These are phyloP conservation scores for Leucania comma DNA, from an alignment of 2,888 invertebrate genomes.

Conservation along the genomic window DNA sequence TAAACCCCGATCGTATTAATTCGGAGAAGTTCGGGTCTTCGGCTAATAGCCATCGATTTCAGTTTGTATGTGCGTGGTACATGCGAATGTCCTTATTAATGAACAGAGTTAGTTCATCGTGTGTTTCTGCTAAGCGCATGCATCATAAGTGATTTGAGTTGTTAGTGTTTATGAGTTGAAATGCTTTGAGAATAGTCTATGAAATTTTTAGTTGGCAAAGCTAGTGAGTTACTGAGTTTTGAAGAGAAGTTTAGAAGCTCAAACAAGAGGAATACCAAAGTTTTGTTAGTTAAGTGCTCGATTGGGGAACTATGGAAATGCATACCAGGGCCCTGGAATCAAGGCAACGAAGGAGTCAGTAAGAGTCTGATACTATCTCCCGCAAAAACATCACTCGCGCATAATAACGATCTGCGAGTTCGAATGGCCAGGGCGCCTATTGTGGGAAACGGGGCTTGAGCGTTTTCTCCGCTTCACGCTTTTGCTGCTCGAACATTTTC, in stretches of 20 bases:
- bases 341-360: too few relatives aligned
- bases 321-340: too few relatives aligned
- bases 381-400: too few relatives aligned
- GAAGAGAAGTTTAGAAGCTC: too few relatives aligned
- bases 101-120: constrained; percentile 24
- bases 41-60: constrained; percentile 51
- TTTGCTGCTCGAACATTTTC: too few relatives aligned
- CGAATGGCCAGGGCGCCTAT: too few relatives aligned
- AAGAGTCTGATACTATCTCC: too few relatives aligned
- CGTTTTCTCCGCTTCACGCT: too few relatives aligned
- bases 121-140: constrained; percentile 24
- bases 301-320: too few relatives aligned
- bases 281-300: neutral
- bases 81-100: constrained; percentile 44
- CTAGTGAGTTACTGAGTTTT: neutral
- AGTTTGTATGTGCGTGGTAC: constrained; percentile 29
- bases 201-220: constrained; percentile 6
- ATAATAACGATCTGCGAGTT: too few relatives aligned
- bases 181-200: neutral
- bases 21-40: constrained; percentile 36
- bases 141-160: constrained; percentile 40
- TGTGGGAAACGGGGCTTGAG: too few relatives aligned
- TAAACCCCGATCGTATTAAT: constrained; percentile 56
- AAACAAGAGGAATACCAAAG: neutral
- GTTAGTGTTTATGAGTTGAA: constrained; percentile 17